These are phyloP conservation scores for Drosophila suzukii DNA, from an alignment of 1,140 invertebrate genomes.

Conservation along the genomic window DNA sequence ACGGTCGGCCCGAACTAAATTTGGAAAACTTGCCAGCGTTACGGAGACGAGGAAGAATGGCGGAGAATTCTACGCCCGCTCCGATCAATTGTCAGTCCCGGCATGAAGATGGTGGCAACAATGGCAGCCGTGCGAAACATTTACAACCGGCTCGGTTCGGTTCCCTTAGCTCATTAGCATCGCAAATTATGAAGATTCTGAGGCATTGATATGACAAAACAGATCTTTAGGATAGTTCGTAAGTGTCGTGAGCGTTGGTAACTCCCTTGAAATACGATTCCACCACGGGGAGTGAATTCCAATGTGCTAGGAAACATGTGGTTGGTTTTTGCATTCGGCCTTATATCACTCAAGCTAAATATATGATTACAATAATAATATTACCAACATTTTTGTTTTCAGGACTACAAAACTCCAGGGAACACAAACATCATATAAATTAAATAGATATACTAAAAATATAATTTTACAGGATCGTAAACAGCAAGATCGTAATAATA, in stretches of 20 bases:
- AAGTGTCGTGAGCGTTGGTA: slow-evolving; percentile 5
- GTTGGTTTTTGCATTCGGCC: neutral
- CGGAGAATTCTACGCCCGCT: slow-evolving; percentile 8
- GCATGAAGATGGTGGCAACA: slow-evolving; percentile 36
- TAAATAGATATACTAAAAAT: no score
- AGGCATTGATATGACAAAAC: slow-evolving; percentile 38
- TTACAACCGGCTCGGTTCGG: slow-evolving; percentile 5
- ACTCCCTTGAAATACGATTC: neutral
- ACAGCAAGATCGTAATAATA: no score
- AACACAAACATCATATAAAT: no score
- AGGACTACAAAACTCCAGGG: no score
- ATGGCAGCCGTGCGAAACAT: slow-evolving; percentile 39
- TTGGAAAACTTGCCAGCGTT: slow-evolving; percentile 17
- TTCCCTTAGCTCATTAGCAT: slow-evolving; percentile 36
- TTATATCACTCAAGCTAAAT: no score
- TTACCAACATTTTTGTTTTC: no score
- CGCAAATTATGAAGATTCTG: slow-evolving; percentile 44
- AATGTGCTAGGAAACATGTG: slow-evolving; percentile 9
- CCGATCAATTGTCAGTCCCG: slow-evolving; percentile 45
- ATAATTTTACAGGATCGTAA: no score
- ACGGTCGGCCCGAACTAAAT: slow-evolving; percentile 9
- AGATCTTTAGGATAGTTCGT: slow-evolving; percentile 30
- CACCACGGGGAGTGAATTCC: neutral
- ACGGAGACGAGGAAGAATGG: slow-evolving; percentile 49
- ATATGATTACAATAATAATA: no score